Percentiles rank a stretch among this genome's conserved stretches.
These are phyloP conservation scores for Corythucha ciliata DNA, from an alignment of 2,888 invertebrate genomes.

Conservation along the genomic window DNA sequence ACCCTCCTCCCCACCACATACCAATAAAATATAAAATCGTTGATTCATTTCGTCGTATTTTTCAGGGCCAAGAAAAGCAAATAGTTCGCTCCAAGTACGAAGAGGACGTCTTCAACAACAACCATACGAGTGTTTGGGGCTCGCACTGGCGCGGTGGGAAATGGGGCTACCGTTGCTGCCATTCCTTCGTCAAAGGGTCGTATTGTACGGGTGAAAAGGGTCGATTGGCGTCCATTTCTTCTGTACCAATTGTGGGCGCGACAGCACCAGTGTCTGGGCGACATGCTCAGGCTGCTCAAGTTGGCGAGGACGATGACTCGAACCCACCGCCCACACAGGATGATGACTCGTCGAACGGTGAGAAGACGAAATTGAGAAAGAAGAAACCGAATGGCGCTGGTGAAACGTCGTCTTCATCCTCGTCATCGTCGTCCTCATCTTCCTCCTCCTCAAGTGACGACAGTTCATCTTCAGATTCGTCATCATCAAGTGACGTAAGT, in stretches of 20 bases:
- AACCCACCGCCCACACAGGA: too few species aligned
- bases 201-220: conserved; percentile 78
- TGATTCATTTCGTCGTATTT: too few species aligned
- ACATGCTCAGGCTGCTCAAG: conserved; percentile 21
- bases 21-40: too few species aligned
- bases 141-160: conserved; percentile 86
- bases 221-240: conserved; percentile 35
- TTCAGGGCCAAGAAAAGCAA: conserved; percentile 74
- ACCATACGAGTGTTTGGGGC: conserved; percentile 93
- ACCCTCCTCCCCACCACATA: neutral
- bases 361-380: too few species aligned
- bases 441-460: conserved; percentile 16
- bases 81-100: conserved; percentile 82
- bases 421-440: too few species aligned
- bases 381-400: too few species aligned
- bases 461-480: conserved; percentile 9
- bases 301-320: too few species aligned
- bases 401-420: too few species aligned
- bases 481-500: conserved; percentile 21
- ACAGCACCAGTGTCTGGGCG: conserved; percentile 16
- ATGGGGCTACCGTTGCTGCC: conserved; percentile 97
- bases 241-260: conserved; percentile 23
- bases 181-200: conserved; percentile 80
- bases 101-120: conserved; percentile 84
- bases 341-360: too few species aligned